Base-by-base conservation (phyloP, 2,888 invertebrate genomes). In the Chirona hameri region DNA sequence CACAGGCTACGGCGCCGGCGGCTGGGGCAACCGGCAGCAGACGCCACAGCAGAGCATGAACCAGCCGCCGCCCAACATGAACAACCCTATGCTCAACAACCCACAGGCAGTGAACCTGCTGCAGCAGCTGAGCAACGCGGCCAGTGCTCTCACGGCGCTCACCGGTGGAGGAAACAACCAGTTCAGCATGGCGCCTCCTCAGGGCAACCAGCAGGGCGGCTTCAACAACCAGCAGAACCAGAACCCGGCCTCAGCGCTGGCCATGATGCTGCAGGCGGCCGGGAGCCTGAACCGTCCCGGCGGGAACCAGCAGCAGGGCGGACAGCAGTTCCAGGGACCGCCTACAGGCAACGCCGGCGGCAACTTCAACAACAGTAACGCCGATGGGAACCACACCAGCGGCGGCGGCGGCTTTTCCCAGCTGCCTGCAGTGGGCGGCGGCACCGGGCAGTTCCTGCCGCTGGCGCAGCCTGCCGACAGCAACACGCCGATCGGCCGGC, bases 51-150 rank as follows among this genome's bases (percentile, higher is more conserved):
- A 76, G 76, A 76, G 39, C 31, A 39, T 29, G 31, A 76, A 27
- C 76, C 31, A 76, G 91, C 97, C 87, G 76, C 31, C 4, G 39
- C 21, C 21, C 27, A 76, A 76, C 76, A 76, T 76, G 76, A 76
- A 31, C 97, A 97, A 87, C 84, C 91, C 92, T 84, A 88, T 87
- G 60, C 85, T 89, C 82, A 48, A 48, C 60, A 90, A 91, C 83
- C 91, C 91, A 84, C 91, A 91, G 88, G 91, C 90, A 86, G 87
- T 90, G 85, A 87, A 90, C 85, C 90, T 90, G 87, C 52, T 79
- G 48, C 79, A 88, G 89, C 88, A 84, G 81, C 81, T 81, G 83
- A 76, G 76, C 39, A 76, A 76, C 76, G 76, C 76, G 15, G 76
- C 76, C 21, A 39, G 7, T 21, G 27, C 55, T 24, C 69, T 55